These are phyloP conservation scores for Maniola jurtina DNA, from an alignment of 1,140 invertebrate genomes.

Conservation along the genomic window DNA sequence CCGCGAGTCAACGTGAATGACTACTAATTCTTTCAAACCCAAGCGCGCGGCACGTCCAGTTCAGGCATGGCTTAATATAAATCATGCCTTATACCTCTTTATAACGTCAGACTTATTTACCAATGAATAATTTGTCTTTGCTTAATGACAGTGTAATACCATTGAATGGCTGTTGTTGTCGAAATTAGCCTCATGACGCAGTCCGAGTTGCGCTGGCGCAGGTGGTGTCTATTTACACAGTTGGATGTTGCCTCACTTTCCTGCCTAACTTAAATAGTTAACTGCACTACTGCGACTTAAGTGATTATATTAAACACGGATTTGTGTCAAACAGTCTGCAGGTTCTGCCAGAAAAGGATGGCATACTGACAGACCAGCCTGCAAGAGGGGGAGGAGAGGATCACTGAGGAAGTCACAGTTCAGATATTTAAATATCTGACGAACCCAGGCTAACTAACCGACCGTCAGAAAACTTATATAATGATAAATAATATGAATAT, in stretches of 20 bases:
- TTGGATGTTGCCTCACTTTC: conserved; percentile 26
- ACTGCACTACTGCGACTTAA: background rate
- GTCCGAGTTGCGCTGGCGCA: conserved; percentile 37
- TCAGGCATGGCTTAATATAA: too few species aligned
- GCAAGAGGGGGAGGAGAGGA: too few species aligned
- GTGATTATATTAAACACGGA: background rate
- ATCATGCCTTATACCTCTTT: background rate
- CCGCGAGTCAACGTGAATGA: too few species aligned
- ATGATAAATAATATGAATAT: too few species aligned
- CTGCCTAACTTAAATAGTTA: background rate
- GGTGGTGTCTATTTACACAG: conserved; percentile 54
- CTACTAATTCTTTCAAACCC: too few species aligned
- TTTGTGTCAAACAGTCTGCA: background rate
- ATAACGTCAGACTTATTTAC: conserved; percentile 36
- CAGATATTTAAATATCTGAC: too few species aligned
- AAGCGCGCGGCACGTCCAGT: too few species aligned
- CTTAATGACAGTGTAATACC: conserved; percentile 47
- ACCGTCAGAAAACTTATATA: too few species aligned
- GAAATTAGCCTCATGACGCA: conserved; percentile 62
- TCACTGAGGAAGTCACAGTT: too few species aligned
- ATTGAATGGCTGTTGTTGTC: conserved; percentile 49
- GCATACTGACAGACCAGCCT: too few species aligned
- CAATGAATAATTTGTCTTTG: conserved; percentile 45
- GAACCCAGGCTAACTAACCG: too few species aligned
- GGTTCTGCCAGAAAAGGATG: too few species aligned